A percentile compares a stretch with the other conserved stretches of the same genome.
Conservation (phyloP, 2,888 invertebrate genomes). For the Cataglyphis albicans region DNA sequence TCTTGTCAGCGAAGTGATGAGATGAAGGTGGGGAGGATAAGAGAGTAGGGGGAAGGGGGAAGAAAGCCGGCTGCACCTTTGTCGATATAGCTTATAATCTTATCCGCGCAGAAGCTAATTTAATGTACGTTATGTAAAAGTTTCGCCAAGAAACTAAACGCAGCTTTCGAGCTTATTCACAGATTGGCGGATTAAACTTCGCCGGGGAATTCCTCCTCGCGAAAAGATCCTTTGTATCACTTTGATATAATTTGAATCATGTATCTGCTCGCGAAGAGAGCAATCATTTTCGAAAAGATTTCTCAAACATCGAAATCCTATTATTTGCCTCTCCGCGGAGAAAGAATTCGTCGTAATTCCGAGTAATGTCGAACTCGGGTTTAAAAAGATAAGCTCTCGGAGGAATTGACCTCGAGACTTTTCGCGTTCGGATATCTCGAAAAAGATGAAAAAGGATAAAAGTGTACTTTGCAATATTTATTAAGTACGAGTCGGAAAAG, state of each 20-base stretch:
- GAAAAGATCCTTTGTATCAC: constrained; percentile 61
- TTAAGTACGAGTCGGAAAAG: constrained; percentile 65
- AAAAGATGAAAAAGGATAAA: constrained; percentile 29
- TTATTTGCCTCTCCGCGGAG: constrained; percentile 18
- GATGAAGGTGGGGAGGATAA: background rate
- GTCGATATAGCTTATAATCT: constrained; percentile 54
- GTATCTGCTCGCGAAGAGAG: constrained; percentile 30
- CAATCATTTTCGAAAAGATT: constrained; percentile 54
- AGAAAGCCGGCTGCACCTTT: background rate
- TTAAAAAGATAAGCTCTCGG: constrained; percentile 35
- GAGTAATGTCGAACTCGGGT: constrained; percentile 56
- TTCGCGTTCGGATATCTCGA: constrained; percentile 24
- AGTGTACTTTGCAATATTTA: constrained; percentile 37
- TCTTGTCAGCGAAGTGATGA: constrained; percentile 38
- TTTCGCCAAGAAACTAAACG: constrained; percentile 68
- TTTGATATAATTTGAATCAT: constrained; percentile 61
- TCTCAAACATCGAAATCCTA: constrained; percentile 49
- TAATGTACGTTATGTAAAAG: constrained; percentile 65
- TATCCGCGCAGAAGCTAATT: constrained; percentile 61
- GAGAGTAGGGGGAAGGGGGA: background rate
- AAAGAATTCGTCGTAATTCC: constrained; percentile 29
- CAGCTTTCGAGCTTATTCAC: constrained; percentile 48
- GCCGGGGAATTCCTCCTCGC: constrained; percentile 46
- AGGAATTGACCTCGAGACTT: constrained; percentile 16
- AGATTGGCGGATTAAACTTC: constrained; percentile 67